Evolutionary conservation across 2,888 invertebrate species (phyloP), one percentile per base, ranked within the genome.

Genomic region (Amblyjoppa proteus): DNA sequence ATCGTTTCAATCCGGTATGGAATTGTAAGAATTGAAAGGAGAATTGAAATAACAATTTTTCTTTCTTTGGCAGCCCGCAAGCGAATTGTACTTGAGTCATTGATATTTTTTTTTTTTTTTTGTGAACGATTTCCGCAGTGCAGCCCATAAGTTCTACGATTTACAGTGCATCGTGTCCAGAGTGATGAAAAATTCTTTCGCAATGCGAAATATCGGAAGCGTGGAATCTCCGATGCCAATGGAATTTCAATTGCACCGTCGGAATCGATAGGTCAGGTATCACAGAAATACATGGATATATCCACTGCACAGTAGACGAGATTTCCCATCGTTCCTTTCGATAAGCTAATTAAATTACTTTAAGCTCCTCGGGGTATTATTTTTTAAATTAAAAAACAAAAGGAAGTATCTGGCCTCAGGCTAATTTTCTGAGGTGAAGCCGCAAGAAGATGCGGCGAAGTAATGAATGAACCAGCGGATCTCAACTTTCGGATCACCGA

Each of bases 131-230:
- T 20, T 20, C 20, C 20, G 20, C 0, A 31, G 74, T 49, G 41
- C 51, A 34, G 34, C 16, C 28, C 58, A n/a, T 13, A 13, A 45
- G 45, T 69, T 56, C 74, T 56, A 68, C 38, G 7, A 79, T 53
- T 70, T 74, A 51, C 61, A 51, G 51, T 58, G n/a, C 34, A 58
- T 3, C 28, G 25, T n/a, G 66, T 49, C 66, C n/a, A 71, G 38
- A 61, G 56, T 82, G 82, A 85, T 85, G 85, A 85, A 82, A 85
- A 85, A 85, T 85, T 82, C 85, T 85, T 82, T 38, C 58, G 58
- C 66, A 34, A 53, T 71, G 70, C 66, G 70, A 66, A 71, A 76
- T 76, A 76, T 76, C 66, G 41, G 53, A 20, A 31, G 58, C 7
- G 25, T 31, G 56, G 70, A 58, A 75, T 78, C 70, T 81, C 25